phyloP scores from a whole-genome alignment of 2,113 vertebrate genomes.

The Acanthochromis polyacanthus region DNA sequence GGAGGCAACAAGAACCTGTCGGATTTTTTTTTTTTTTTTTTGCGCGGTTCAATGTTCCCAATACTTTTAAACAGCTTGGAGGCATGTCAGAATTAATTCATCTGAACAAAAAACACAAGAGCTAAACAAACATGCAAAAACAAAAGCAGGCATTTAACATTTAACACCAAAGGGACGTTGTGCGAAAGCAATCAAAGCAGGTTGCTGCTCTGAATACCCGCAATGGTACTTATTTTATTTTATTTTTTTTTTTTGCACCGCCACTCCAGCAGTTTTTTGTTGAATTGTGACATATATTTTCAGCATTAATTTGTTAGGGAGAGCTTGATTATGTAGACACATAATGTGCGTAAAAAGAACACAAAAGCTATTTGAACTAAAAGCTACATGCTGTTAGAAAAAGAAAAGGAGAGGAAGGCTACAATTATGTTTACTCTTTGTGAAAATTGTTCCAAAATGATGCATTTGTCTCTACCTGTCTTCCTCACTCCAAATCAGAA shows the following conservation, averaged over 20 bases:
- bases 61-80: conserved; percentile 46
- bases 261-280: conserved; percentile 35
- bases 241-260: conserved; percentile 12
- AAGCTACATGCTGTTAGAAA: conserved; percentile 4
- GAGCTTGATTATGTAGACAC: conserved; percentile 35
- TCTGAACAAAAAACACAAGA: conserved; percentile 49
- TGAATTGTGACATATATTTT: conserved; percentile 57
- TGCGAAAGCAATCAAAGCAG: conserved; percentile 55
- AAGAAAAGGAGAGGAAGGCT: conserved; percentile 8
- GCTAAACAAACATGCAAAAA: conserved; percentile 55
- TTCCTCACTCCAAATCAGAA: conserved; percentile 22
- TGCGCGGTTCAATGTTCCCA: conserved; percentile 27
- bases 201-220: conserved; percentile 54
- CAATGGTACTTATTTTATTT: background rate
- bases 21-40: conserved; percentile 10
- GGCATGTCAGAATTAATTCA: conserved; percentile 58
- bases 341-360: conserved; percentile 21
- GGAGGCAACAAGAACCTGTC: conserved; percentile 58
- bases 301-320: conserved; percentile 49
- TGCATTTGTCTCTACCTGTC: conserved; percentile 49
- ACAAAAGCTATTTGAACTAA: conserved; percentile 46
- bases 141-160: conserved; percentile 45
- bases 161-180: conserved; percentile 48
- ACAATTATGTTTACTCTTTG: conserved; percentile 44
- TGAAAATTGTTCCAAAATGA: conserved; percentile 51